Evolutionary conservation across 2,113 vertebrate genomes (phyloP).

Genomic region (Felis chaus): DNA sequence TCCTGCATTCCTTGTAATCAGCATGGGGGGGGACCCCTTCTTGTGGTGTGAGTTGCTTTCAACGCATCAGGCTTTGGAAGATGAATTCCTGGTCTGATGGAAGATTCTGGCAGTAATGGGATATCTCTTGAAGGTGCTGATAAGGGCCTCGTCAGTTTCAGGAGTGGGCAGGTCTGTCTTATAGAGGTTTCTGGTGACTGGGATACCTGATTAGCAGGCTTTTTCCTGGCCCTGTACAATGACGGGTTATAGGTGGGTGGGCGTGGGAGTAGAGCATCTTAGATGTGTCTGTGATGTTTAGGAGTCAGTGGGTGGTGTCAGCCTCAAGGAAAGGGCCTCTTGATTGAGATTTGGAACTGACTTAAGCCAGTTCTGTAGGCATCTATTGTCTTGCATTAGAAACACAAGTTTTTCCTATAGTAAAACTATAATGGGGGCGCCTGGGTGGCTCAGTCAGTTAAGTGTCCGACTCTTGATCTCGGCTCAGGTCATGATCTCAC

Average conservation of each 20-base stretch:
- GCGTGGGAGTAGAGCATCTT: neutral
- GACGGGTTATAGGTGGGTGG: neutral
- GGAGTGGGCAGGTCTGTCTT: neutral
- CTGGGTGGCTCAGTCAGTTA: too few species aligned
- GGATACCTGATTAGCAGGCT: slow-evolving; percentile 18
- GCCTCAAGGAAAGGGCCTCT: neutral
- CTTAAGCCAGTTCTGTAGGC: neutral
- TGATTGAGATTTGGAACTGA: neutral
- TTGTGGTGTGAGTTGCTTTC: slow-evolving; percentile 18
- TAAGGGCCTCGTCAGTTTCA: slow-evolving; percentile 51
- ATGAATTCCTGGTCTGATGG: neutral
- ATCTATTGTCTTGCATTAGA: slow-evolving; percentile 18
- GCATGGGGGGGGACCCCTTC: neutral
- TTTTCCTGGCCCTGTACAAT: neutral
- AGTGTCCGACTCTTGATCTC: too few species aligned
- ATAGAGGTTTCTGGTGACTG: neutral
- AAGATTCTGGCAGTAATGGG: slow-evolving; percentile 29
- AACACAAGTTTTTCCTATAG: neutral
- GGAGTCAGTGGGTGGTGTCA: neutral
- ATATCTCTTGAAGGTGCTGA: slow-evolving; percentile 44
- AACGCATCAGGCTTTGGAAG: slow-evolving; percentile 31
- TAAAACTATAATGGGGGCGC: neutral
- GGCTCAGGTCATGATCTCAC: too few species aligned
- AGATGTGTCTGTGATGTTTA: neutral
- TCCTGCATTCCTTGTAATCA: neutral